Percentiles rank a stretch among this genome's conserved stretches.
These are phyloP conservation scores for Alexandromys fortis DNA, from an alignment of 2,113 vertebrate species.

Conservation along the genomic window DNA sequence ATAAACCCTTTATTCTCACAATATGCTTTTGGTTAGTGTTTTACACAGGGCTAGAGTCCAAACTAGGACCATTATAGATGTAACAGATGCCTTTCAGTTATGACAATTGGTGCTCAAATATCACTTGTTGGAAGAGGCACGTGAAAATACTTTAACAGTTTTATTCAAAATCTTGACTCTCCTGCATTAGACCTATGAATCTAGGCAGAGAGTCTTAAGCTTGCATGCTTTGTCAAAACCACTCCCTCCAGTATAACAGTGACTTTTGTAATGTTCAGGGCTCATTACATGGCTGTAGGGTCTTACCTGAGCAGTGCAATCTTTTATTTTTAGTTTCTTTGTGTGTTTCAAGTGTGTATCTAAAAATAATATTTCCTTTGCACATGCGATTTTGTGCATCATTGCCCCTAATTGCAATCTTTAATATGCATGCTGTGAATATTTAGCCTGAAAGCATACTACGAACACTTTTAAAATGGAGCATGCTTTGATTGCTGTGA, in stretches of 20 bases:
- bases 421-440: slow-evolving; percentile 79
- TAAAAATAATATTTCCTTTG: slow-evolving; percentile 77
- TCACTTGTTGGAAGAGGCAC: not conserved
- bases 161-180: not conserved
- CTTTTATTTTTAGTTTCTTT: slow-evolving; percentile 75
- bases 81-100: not conserved
- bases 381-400: slow-evolving; percentile 69
- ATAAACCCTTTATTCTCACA: not conserved
- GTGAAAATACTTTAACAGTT: not conserved
- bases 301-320: slow-evolving; percentile 60
- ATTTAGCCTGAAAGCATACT: slow-evolving; percentile 75
- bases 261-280: not conserved
- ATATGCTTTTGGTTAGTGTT: not conserved
- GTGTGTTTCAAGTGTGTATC: slow-evolving; percentile 68
- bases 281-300: slow-evolving; percentile 24
- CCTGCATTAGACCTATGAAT: not conserved
- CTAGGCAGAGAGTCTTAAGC: not conserved
- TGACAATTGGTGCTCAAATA: slow-evolving; percentile 5
- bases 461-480: slow-evolving; percentile 65
- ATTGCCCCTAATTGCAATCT: slow-evolving; percentile 71
- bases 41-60: not conserved
- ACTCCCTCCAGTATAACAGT: not conserved
- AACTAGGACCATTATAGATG: not conserved
- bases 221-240: not conserved
- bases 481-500: slow-evolving; percentile 73